Conservation (phyloP, 2,113 vertebrate genomes). For the Hystrix brachyura region DNA sequence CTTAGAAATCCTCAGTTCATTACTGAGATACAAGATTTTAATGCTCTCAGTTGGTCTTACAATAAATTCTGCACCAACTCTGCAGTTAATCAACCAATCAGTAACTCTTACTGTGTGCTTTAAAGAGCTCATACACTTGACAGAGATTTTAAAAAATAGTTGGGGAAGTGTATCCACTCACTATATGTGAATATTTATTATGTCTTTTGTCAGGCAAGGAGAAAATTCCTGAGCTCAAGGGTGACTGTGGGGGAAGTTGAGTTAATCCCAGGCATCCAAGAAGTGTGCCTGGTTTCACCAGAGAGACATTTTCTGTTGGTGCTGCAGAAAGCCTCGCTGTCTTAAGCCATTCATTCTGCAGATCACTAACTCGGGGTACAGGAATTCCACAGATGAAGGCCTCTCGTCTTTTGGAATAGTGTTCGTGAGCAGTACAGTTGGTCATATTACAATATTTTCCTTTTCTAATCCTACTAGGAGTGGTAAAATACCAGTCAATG, state of each 20-base stretch:
- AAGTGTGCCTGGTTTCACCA: not conserved
- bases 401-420: not conserved
- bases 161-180: not conserved
- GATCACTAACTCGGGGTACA: not conserved
- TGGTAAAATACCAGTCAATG: slow-evolving; percentile 95
- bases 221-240: not conserved
- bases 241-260: too few species aligned
- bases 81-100: not conserved
- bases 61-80: not conserved
- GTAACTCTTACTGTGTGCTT: not conserved
- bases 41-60: not conserved
- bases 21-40: not conserved
- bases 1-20: not conserved
- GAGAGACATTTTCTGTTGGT: not conserved
- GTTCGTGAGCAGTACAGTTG: not conserved
- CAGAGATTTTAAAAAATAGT: not conserved
- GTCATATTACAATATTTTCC: not conserved
- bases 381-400: not conserved
- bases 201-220: not conserved
- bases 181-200: not conserved
- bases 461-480: slow-evolving; percentile 87
- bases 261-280: too few species aligned
- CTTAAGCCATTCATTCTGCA: not conserved
- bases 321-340: not conserved
- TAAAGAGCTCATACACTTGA: not conserved